Percentiles rank a stretch among this genome's conserved stretches.
Conservation (phyloP, 2,113 vertebrate genomes). For the Anthoscopus minutus region DNA sequence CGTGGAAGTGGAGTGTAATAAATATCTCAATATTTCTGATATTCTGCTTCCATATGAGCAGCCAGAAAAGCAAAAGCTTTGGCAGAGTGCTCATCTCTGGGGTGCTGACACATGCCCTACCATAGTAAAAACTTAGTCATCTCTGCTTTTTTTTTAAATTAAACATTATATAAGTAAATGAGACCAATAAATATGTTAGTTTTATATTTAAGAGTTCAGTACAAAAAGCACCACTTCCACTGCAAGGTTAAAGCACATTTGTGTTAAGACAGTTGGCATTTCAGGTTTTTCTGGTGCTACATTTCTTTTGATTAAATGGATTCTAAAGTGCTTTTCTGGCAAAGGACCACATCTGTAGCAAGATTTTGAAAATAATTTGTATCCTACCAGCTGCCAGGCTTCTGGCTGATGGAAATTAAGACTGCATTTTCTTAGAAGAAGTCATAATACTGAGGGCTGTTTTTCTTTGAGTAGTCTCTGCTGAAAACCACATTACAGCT, state of each 20-base stretch:
- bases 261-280: neutral
- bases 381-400: neutral
- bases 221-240: neutral
- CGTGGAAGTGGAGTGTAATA: neutral
- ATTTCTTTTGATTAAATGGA: neutral
- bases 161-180: neutral
- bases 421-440: neutral
- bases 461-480: neutral
- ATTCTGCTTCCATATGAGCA: neutral
- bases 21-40: neutral
- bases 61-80: neutral
- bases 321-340: constrained; percentile 17
- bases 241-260: neutral
- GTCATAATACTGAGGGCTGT: neutral
- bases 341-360: neutral
- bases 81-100: neutral
- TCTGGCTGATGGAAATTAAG: neutral
- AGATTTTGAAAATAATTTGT: neutral
- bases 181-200: neutral
- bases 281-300: neutral
- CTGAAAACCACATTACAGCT: neutral
- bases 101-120: neutral
- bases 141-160: neutral
- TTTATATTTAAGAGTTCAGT: neutral
- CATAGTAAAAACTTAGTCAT: neutral